phyloP scores from a whole-genome alignment of 1,140 invertebrate genomes.

The Drosophila nigromelanica region DNA sequence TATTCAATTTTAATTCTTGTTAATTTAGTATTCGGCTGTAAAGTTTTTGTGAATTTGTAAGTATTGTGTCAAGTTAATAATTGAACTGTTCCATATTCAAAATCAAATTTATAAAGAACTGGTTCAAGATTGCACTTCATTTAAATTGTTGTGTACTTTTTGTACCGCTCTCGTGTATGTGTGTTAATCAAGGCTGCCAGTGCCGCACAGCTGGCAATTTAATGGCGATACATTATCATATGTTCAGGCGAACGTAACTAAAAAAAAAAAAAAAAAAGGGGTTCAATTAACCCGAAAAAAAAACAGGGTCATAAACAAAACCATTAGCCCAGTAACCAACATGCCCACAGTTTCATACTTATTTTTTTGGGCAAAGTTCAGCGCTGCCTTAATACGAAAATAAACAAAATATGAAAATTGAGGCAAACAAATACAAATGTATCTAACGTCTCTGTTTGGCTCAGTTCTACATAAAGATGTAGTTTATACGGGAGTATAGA shows the following conservation, averaged over 20 bases:
- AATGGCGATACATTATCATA: slow-evolving; percentile 36
- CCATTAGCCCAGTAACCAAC: slow-evolving; percentile 81
- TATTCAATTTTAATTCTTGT: no score
- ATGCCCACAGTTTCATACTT: slow-evolving; percentile 53
- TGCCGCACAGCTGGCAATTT: slow-evolving; percentile 39
- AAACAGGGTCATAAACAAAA: slow-evolving; percentile 71
- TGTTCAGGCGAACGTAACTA: slow-evolving; percentile 6
- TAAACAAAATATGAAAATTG: slow-evolving; percentile 25
- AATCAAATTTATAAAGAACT: slow-evolving; percentile 37
- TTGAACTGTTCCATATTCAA: slow-evolving; percentile 8
- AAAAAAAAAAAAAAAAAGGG: slow-evolving; percentile 54
- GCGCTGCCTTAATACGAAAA: slow-evolving; percentile 23
- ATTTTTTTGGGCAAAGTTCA: slow-evolving; percentile 41
- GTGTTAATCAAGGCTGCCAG: slow-evolving; percentile 34
- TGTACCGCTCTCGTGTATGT: slow-evolving; percentile 11
- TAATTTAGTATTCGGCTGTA: no score
- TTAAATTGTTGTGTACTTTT: slow-evolving; percentile 24
- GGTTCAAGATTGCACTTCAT: slow-evolving; percentile 30
- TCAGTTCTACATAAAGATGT: slow-evolving; percentile 45
- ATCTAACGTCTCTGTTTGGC: slow-evolving; percentile 37
- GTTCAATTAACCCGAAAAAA: slow-evolving; percentile 76
- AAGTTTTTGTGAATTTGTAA: no score
- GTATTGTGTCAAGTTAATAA: no score
- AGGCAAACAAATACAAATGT: slow-evolving; percentile 30
- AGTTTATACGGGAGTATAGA: slow-evolving; percentile 42